Conservation (phyloP, 2,888 invertebrate genomes). For the Pseudococcus longispinus region DNA sequence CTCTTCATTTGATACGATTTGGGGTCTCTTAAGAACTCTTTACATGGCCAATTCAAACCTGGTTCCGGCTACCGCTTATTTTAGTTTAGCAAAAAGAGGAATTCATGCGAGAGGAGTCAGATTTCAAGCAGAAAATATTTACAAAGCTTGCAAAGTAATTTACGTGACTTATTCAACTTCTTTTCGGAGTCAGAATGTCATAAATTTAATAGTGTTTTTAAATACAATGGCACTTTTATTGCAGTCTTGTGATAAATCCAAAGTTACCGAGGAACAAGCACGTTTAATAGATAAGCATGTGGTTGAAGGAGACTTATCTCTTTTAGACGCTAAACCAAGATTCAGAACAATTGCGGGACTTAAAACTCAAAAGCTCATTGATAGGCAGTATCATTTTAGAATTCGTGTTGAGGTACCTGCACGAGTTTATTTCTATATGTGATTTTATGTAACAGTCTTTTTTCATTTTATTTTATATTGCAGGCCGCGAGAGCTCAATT, state of each 20-base stretch:
- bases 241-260: slow-evolving; percentile 63
- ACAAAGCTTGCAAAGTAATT: slow-evolving; percentile 69
- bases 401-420: slow-evolving; percentile 70
- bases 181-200: not conserved
- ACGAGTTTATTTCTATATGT: not conserved
- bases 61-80: slow-evolving; percentile 80
- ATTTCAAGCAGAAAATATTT: slow-evolving; percentile 75
- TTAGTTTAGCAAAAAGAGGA: slow-evolving; percentile 81
- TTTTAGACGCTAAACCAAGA: slow-evolving; percentile 71
- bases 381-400: slow-evolving; percentile 71
- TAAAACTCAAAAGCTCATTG: slow-evolving; percentile 66
- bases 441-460: not conserved
- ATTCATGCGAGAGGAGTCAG: slow-evolving; percentile 76
- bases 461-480: slow-evolving; percentile 56
- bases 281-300: slow-evolving; percentile 79
- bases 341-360: slow-evolving; percentile 68
- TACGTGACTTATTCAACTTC: not conserved
- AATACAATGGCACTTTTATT: slow-evolving; percentile 25
- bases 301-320: slow-evolving; percentile 84
- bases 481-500: slow-evolving; percentile 72
- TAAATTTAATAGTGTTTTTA: slow-evolving; percentile 19
- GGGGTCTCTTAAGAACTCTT: slow-evolving; percentile 85
- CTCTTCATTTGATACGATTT: slow-evolving; percentile 79
- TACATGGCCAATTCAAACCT: slow-evolving; percentile 79
- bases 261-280: slow-evolving; percentile 69